A percentile compares a stretch with the other conserved stretches of the same genome.
phyloP scores from a whole-genome alignment of 2,797 vertebrate genomes.

The Takifugu ocellatus region DNA sequence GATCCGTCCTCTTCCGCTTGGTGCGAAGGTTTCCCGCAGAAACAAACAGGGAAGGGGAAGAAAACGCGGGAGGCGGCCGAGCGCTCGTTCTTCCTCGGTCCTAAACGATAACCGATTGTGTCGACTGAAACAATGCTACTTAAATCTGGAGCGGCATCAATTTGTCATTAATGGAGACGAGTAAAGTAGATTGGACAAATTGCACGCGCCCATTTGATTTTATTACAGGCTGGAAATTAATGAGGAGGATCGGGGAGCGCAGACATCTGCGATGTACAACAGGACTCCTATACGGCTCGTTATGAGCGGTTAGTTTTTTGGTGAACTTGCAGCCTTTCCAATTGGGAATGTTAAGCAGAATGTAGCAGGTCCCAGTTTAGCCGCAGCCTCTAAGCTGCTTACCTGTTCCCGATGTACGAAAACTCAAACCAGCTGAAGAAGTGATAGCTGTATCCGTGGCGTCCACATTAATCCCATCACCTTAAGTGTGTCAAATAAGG shows the following conservation, averaged over 20 bases:
- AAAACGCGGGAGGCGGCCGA: constrained; percentile 27
- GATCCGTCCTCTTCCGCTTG: constrained; percentile 59
- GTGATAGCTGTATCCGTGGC: constrained; percentile 61
- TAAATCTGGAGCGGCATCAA: constrained; percentile 68
- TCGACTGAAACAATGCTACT: constrained; percentile 69
- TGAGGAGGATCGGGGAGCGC: constrained; percentile 61
- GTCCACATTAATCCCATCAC: constrained; percentile 59
- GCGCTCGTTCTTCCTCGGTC: constrained; percentile 45
- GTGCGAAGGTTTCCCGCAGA: constrained; percentile 40
- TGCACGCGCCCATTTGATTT: constrained; percentile 71
- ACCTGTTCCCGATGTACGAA: constrained; percentile 46
- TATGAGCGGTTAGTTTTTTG: constrained; percentile 24
- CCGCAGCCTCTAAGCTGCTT: constrained; percentile 62
- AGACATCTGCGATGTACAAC: constrained; percentile 23
- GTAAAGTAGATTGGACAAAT: constrained; percentile 76
- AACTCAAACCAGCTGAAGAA: constrained; percentile 7
- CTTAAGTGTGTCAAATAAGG: constrained; percentile 47
- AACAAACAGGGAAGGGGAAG: constrained; percentile 34
- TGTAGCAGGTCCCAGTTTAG: constrained; percentile 46
- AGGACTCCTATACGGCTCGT: constrained; percentile 33
- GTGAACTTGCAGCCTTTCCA: constrained; percentile 48
- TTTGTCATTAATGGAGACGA: constrained; percentile 72
- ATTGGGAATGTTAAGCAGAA: constrained; percentile 59
- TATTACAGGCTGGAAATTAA: constrained; percentile 70
- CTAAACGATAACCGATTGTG: constrained; percentile 74